phyloP scores from a whole-genome alignment of 2,888 invertebrate species.

The Resseliella maxima region DNA sequence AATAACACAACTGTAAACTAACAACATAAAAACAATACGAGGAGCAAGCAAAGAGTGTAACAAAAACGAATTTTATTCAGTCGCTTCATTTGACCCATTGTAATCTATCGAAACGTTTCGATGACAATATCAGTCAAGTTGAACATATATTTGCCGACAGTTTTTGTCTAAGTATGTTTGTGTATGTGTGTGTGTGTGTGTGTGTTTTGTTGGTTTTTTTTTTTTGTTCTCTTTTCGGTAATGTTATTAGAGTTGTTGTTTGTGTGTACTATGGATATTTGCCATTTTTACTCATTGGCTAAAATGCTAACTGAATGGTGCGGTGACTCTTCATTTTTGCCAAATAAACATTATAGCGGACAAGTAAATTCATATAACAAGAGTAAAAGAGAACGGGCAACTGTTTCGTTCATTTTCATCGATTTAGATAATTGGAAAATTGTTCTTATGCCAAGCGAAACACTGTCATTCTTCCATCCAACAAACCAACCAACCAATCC shows the following conservation, averaged over 20 bases:
- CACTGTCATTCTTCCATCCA: neutral
- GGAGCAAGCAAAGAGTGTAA: neutral
- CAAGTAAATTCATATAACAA: neutral
- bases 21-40: neutral
- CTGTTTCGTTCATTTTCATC: neutral
- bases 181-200: too few relatives aligned
- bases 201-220: too few relatives aligned
- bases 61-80: neutral
- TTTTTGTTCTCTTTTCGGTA: neutral
- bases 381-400: too few relatives aligned
- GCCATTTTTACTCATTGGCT: neutral
- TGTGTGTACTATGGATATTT: neutral
- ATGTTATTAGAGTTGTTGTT: neutral
- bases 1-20: slow-evolving; percentile 21
- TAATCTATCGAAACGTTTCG: slow-evolving; percentile 10
- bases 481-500: neutral
- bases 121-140: slow-evolving; percentile 24
- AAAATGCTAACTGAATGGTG: neutral
- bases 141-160: neutral
- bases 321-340: slow-evolving; percentile 9
- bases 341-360: slow-evolving; percentile 19
- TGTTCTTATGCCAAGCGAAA: slow-evolving; percentile 9
- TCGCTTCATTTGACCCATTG: slow-evolving; percentile 18
- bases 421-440: slow-evolving; percentile 53
- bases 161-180: too few relatives aligned